Percentiles rank a stretch among this genome's conserved stretches.
phyloP scores from a whole-genome alignment of 2,797 vertebrate species.

The Manis pentadactyla region DNA sequence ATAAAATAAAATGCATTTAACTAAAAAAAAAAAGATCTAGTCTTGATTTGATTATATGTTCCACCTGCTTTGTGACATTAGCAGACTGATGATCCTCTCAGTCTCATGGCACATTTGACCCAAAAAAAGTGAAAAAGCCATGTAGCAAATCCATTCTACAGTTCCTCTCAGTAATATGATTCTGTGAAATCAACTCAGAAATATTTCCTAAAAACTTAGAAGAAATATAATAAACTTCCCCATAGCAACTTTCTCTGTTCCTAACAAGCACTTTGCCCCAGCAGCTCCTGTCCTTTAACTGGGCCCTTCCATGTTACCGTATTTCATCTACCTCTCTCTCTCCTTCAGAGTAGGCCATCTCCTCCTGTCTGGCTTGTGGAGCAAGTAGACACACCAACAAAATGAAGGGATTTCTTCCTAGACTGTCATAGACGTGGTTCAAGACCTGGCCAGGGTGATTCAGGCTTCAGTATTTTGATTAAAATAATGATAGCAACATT shows the following conservation, averaged over 20 bases:
- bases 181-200: not conserved
- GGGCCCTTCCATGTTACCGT: not conserved
- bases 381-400: not conserved
- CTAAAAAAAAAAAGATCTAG: not conserved
- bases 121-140: not conserved
- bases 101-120: not conserved
- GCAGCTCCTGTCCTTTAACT: not conserved
- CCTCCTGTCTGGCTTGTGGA: not conserved
- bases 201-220: not conserved
- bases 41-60: not conserved
- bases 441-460: slow-evolving; percentile 38
- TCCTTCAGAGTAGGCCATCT: not conserved
- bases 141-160: not conserved
- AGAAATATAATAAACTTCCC: not conserved
- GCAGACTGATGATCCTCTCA: not conserved
- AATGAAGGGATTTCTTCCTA: not conserved
- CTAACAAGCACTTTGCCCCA: not conserved
- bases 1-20: no score
- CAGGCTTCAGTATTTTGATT: slow-evolving; percentile 42
- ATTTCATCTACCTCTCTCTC: not conserved
- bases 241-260: not conserved
- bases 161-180: not conserved
- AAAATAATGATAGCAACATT: slow-evolving; percentile 44
- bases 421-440: not conserved
- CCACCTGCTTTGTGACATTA: not conserved